Percentiles rank a stretch among this genome's conserved stretches.
These are phyloP conservation scores for Oreochromis aureus DNA, from an alignment of 2,113 vertebrate genomes.

Conservation along the genomic window DNA sequence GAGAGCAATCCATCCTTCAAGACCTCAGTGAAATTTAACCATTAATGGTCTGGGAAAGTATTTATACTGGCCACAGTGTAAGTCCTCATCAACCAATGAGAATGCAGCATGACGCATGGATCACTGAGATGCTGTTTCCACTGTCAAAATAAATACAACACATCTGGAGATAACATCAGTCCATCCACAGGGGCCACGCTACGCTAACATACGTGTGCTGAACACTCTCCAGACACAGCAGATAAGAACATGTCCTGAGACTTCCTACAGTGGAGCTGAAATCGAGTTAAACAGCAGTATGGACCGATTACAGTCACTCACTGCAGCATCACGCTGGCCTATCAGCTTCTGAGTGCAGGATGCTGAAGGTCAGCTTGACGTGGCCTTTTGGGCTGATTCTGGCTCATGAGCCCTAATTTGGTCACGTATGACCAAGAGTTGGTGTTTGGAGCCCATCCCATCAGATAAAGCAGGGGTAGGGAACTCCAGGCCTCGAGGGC, in stretches of 20 bases:
- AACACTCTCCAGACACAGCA: background rate
- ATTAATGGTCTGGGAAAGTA: background rate
- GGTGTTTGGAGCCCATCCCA: background rate
- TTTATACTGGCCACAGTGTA: background rate
- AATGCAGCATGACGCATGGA: background rate
- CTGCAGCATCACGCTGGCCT: background rate
- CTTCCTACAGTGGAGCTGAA: background rate
- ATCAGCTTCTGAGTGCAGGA: background rate
- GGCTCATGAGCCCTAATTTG: background rate
- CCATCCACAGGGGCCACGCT: background rate
- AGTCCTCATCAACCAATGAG: background rate
- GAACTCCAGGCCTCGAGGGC: accelerated
- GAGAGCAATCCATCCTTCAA: background rate
- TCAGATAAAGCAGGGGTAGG: accelerated
- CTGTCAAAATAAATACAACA: background rate
- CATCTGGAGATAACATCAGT: background rate
- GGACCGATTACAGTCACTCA: background rate
- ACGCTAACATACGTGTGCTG: background rate
- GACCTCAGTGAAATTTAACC: background rate
- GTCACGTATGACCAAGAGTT: background rate
- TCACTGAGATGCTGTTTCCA: background rate
- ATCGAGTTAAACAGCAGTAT: too few relatives aligned
- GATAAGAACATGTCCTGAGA: background rate
- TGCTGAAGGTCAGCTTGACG: background rate
- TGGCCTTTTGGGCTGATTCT: background rate